Conservation (phyloP, 2,888 invertebrate genomes). For the Amaurobius ferox region DNA sequence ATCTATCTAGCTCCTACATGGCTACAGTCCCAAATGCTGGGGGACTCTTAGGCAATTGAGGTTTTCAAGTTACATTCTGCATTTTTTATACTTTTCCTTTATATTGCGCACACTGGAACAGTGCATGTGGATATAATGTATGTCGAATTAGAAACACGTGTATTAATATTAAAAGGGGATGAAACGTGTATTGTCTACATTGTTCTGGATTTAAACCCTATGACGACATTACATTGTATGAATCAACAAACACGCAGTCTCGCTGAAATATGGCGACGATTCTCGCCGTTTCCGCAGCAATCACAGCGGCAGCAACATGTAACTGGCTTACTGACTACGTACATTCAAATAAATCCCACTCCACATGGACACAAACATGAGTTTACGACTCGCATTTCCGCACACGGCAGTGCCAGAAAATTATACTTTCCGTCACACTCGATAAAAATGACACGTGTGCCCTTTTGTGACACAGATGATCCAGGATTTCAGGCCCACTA, state of each 20-base stretch:
- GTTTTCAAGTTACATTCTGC: no score
- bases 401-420: conserved; percentile 31
- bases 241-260: background rate
- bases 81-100: no score
- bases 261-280: background rate
- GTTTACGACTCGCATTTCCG: conserved; percentile 48
- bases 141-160: no score
- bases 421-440: conserved; percentile 49
- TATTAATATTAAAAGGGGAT: no score
- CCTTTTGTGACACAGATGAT: conserved; percentile 12
- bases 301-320: background rate
- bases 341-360: conserved; percentile 9
- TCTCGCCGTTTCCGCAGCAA: background rate
- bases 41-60: no score
- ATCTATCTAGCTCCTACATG: no score
- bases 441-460: conserved; percentile 30
- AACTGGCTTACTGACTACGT: background rate
- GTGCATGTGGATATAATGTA: no score
- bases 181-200: background rate
- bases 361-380: conserved; percentile 4
- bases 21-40: no score
- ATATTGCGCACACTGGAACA: no score
- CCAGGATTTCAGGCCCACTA: conserved; percentile 8
- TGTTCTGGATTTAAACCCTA: background rate
- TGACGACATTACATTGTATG: background rate